Evolutionary conservation across 2,797 vertebrate species (phyloP).

Genomic region (Gastrophryne carolinensis): DNA sequence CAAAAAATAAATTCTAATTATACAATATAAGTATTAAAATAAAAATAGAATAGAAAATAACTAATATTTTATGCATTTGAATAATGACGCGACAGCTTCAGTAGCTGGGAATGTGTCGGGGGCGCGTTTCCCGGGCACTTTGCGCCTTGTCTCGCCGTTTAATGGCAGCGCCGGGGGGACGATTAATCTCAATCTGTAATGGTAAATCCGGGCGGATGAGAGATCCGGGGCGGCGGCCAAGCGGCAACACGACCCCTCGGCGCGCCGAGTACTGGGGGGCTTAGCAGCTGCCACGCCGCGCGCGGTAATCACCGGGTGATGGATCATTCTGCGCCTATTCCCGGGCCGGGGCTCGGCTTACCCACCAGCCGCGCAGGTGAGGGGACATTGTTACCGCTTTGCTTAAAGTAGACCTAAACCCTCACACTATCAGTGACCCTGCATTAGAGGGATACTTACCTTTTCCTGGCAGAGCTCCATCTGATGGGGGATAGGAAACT

Average conservation of each 20-base stretch:
- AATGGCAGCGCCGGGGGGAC: not conserved
- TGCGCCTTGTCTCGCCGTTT: constrained; percentile 3
- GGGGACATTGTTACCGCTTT: too few species aligned
- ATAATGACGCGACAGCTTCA: not conserved
- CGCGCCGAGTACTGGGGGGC: not conserved
- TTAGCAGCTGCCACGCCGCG: constrained; percentile 24
- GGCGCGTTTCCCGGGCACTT: constrained; percentile 14
- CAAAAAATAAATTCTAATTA: too few species aligned
- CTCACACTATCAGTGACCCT: too few species aligned
- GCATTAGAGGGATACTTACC: too few species aligned
- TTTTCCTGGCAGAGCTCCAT: too few species aligned
- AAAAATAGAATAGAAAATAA: too few species aligned
- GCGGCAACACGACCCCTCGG: not conserved
- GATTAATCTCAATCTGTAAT: constrained; percentile 32
- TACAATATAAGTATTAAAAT: too few species aligned
- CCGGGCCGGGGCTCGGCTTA: not conserved
- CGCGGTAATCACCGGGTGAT: constrained; percentile 10
- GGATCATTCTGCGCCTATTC: constrained; percentile 16
- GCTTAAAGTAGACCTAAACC: too few species aligned
- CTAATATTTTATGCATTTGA: too few species aligned
- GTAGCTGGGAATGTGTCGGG: constrained; percentile 3
- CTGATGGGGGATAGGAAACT: too few species aligned
- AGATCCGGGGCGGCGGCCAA: not conserved
- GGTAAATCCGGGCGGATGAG: not conserved
- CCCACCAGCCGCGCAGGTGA: too few species aligned